Evolutionary conservation across 2,888 invertebrate species (phyloP).

Genomic region (Thecophora atra): DNA sequence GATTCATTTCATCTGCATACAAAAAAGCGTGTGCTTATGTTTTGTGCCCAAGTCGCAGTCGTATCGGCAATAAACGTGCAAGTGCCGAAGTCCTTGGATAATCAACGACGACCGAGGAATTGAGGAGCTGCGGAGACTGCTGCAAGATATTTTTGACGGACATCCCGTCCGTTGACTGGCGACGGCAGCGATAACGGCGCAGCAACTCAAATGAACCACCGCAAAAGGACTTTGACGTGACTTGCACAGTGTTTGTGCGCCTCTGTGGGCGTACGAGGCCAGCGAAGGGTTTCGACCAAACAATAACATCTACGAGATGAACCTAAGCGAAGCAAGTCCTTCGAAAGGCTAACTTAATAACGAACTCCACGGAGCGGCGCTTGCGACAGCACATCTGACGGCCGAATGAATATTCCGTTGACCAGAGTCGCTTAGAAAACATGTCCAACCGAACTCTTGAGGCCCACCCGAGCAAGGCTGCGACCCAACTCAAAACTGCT

Average conservation of each 20-base stretch:
- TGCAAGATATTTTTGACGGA: conserved; percentile 30
- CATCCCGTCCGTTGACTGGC: conserved; percentile 3
- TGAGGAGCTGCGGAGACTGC: conserved; percentile 17
- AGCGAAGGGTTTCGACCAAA: conserved; percentile 34
- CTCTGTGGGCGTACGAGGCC: background rate
- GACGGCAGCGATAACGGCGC: background rate
- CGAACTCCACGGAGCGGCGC: conserved; percentile 19
- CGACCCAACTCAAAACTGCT: conserved; percentile 47
- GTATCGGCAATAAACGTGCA: background rate
- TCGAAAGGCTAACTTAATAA: conserved; percentile 38
- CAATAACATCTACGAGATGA: conserved; percentile 34
- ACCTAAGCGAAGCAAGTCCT: conserved; percentile 37
- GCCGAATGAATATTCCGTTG: conserved; percentile 54
- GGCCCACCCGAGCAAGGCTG: conserved; percentile 46
- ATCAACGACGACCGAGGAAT: conserved; percentile 20
- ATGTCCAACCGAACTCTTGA: conserved; percentile 54
- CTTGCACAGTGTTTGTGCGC: conserved; percentile 26
- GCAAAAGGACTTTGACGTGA: conserved; percentile 35
- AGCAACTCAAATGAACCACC: conserved; percentile 13
- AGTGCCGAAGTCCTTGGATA: conserved; percentile 12
- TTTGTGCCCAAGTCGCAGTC: conserved; percentile 10
- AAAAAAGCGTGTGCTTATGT: conserved; percentile 4
- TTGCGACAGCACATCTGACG: conserved; percentile 50
- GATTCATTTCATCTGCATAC: background rate
- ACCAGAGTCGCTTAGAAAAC: conserved; percentile 50